Percentiles rank a stretch among this genome's conserved stretches.
Conservation (phyloP, 2,888 invertebrate species). For the Polymixis lichenea region DNA sequence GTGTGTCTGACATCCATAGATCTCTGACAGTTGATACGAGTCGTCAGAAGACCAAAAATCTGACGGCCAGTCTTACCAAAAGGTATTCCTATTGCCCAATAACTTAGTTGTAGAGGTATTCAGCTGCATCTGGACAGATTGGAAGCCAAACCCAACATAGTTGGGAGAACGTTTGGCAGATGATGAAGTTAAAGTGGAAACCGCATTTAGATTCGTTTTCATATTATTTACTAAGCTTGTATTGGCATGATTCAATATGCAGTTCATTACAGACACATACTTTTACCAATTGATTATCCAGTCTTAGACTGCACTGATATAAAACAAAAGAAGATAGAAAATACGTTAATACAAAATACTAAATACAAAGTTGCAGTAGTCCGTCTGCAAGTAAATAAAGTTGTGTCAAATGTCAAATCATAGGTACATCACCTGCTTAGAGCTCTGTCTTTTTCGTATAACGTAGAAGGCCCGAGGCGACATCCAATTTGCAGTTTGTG, state of each 20-base stretch:
- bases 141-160: too few species aligned
- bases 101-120: too few species aligned
- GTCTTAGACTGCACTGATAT: neutral
- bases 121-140: too few species aligned
- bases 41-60: too few species aligned
- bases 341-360: neutral
- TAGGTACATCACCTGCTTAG: neutral
- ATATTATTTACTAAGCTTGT: neutral
- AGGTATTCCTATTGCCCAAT: too few species aligned
- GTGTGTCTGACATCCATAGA: too few species aligned
- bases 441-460: neutral
- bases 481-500: constrained; percentile 31
- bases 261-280: neutral
- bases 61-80: too few species aligned
- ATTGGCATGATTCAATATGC: neutral
- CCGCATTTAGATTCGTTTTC: neutral
- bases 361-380: neutral
- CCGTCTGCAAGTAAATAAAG: neutral
- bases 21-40: too few species aligned
- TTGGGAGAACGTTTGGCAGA: too few species aligned
- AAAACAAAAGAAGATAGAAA: neutral
- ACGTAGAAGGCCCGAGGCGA: neutral
- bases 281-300: too few species aligned
- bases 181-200: too few species aligned
- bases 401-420: neutral